These are phyloP conservation scores for Dynastes grantii DNA, from an alignment of 2,888 invertebrate species.

Conservation along the genomic window DNA sequence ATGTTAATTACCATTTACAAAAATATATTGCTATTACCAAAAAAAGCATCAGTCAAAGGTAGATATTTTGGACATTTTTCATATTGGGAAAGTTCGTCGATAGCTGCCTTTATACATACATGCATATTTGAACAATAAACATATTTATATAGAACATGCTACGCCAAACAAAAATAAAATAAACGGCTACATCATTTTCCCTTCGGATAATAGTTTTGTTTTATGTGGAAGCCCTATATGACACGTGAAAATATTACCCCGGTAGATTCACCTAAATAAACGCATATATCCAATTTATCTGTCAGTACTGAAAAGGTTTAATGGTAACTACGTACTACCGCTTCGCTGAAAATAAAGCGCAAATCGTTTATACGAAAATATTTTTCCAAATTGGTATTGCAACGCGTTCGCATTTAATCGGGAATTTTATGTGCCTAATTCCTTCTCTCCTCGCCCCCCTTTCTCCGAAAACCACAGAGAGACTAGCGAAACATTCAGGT, in stretches of 20 bases:
- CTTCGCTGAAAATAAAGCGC: background rate
- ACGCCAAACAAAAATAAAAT: background rate
- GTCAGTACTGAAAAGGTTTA: background rate
- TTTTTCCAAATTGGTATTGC: background rate
- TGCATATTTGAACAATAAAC: background rate
- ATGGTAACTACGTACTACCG: background rate
- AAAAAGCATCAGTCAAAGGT: too few species aligned
- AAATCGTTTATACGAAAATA: constrained; percentile 1
- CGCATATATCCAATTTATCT: constrained; percentile 11
- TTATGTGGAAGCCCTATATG: background rate
- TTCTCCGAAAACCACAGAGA: too few species aligned
- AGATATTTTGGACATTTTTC: too few species aligned
- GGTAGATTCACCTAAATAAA: too few species aligned
- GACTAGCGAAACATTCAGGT: too few species aligned
- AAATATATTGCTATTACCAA: too few species aligned
- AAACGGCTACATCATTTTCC: constrained; percentile 16
- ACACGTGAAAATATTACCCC: constrained; percentile 11
- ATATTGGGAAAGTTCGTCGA: too few species aligned
- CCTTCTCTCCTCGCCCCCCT: too few species aligned
- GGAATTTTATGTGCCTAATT: background rate
- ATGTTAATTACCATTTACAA: too few species aligned
- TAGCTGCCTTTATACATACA: too few species aligned
- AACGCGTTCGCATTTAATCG: background rate
- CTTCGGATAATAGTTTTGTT: background rate
- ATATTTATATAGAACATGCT: background rate